These are phyloP conservation scores for Nesogale talazaci DNA, from an alignment of 2,113 vertebrate species.

Conservation along the genomic window DNA sequence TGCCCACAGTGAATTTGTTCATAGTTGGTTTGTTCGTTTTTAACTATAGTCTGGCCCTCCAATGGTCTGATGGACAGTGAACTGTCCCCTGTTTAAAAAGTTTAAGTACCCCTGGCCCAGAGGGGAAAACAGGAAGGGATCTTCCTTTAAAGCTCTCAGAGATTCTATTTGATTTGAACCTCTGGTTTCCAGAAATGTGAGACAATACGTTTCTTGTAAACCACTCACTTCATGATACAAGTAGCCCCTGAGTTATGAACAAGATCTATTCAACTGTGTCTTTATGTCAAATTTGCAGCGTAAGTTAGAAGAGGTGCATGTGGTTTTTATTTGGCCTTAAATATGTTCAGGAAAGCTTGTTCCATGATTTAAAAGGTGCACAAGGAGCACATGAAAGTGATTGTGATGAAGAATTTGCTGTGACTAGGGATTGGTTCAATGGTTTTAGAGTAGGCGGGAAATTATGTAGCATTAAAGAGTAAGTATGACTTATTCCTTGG, in stretches of 20 bases:
- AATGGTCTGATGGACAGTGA: too few relatives aligned
- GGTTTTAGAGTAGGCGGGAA: background rate
- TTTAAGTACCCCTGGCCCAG: too few relatives aligned
- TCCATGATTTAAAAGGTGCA: too few relatives aligned
- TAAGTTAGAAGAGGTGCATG: background rate
- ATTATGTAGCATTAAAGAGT: background rate
- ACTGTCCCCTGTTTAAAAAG: too few relatives aligned
- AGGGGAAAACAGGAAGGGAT: background rate
- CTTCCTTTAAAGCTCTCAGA: background rate
- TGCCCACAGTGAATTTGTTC: too few relatives aligned
- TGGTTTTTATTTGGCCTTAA: background rate
- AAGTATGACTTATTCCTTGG: background rate
- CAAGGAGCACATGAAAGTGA: background rate
- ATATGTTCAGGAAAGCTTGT: too few relatives aligned
- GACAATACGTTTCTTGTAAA: background rate
- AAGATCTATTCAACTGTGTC: background rate
- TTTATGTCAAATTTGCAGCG: background rate
- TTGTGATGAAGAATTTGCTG: background rate
- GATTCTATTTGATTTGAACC: background rate
- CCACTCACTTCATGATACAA: background rate
- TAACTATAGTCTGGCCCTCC: too few relatives aligned
- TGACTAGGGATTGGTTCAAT: background rate
- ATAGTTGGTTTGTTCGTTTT: too few relatives aligned
- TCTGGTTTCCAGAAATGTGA: too few relatives aligned
- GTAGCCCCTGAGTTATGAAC: background rate